phyloP scores from a whole-genome alignment of 2,797 vertebrate genomes.

The Phataginus tricuspis region DNA sequence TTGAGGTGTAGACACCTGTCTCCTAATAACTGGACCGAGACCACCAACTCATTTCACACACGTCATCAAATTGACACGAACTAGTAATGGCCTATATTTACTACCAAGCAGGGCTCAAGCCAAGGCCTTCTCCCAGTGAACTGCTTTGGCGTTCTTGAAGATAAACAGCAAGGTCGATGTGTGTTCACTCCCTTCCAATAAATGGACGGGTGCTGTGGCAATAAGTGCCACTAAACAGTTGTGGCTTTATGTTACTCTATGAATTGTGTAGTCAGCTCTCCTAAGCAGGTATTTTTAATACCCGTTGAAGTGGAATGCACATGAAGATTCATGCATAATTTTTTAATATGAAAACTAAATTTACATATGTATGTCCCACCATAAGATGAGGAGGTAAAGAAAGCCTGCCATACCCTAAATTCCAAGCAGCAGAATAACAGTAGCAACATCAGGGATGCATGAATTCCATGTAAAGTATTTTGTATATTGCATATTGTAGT shows the following conservation, averaged over 20 bases:
- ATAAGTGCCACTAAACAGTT: not conserved
- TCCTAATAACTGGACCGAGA: constrained; percentile 57
- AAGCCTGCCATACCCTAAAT: constrained; percentile 71
- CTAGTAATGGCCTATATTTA: constrained; percentile 5
- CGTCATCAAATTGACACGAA: constrained; percentile 48
- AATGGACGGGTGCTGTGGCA: not conserved
- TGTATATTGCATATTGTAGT: constrained; percentile 65
- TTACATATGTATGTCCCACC: constrained; percentile 71
- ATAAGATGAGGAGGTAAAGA: constrained; percentile 73
- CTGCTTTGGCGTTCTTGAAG: not conserved
- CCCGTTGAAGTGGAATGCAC: constrained; percentile 54
- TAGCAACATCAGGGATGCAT: constrained; percentile 70
- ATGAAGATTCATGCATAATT: constrained; percentile 66
- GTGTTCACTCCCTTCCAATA: not conserved
- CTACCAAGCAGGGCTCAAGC: constrained; percentile 42
- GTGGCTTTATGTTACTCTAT: not conserved
- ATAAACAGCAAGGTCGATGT: not conserved
- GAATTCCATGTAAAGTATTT: constrained; percentile 62
- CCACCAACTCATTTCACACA: constrained; percentile 50
- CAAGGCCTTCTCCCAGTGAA: not conserved
- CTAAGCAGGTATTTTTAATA: constrained; percentile 58
- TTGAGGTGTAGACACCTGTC: constrained; percentile 56
- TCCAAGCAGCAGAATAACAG: constrained; percentile 74
- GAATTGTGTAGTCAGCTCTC: constrained; percentile 35
- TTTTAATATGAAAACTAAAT: constrained; percentile 69